phyloP scores from a whole-genome alignment of 2,888 invertebrate species.

The Eucera pruinosa region DNA sequence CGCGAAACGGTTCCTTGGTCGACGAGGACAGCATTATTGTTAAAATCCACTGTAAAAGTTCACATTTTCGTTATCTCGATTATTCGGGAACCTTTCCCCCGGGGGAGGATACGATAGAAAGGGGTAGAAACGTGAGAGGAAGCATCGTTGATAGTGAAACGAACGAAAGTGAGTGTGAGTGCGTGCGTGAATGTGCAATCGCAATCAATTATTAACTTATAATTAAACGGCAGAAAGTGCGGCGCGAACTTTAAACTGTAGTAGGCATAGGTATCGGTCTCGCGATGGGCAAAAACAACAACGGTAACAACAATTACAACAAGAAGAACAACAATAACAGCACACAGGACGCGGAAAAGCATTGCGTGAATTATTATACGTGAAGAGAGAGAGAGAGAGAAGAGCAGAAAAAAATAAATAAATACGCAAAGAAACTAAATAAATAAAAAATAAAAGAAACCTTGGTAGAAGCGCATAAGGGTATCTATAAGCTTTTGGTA shows the following conservation, averaged over 20 bases:
- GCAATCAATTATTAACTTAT: slow-evolving; percentile 81
- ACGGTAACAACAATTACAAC: slow-evolving; percentile 4
- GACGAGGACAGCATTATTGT: slow-evolving; percentile 43
- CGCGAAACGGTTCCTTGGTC: slow-evolving; percentile 31
- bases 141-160: too few relatives aligned
- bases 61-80: slow-evolving; percentile 26
- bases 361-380: too few relatives aligned
- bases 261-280: slow-evolving; percentile 56
- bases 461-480: slow-evolving; percentile 78
- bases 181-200: slow-evolving; percentile 60
- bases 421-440: slow-evolving; percentile 63
- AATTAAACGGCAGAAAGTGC: slow-evolving; percentile 65
- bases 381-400: too few relatives aligned
- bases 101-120: slow-evolving; percentile 34
- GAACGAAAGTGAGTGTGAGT: slow-evolving; percentile 17
- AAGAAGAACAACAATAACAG: slow-evolving; percentile 30
- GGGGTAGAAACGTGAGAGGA: slow-evolving; percentile 25
- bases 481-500: slow-evolving; percentile 81
- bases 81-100: slow-evolving; percentile 44
- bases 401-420: too few relatives aligned
- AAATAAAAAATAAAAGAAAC: slow-evolving; percentile 53
- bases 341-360: too few relatives aligned
- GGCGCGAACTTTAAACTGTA: slow-evolving; percentile 46
- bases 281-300: slow-evolving; percentile 45
- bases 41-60: slow-evolving; percentile 43